Base-by-base conservation (phyloP, 2,113 vertebrate genomes). In the Muntiacus muntjak region DNA sequence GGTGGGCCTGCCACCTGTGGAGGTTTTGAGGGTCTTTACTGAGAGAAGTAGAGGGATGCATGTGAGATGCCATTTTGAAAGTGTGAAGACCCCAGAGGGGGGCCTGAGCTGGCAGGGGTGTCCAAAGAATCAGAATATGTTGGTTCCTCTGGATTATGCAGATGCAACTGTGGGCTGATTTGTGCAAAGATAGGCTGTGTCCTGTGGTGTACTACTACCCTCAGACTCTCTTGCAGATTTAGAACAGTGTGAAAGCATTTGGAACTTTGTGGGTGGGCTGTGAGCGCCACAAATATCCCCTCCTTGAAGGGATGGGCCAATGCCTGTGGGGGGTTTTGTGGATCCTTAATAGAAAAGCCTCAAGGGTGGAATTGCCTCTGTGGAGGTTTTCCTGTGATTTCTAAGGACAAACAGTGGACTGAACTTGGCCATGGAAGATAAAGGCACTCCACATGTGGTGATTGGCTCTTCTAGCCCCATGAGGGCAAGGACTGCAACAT, bases 41-140 rank as follows among this genome's bases (percentile, higher is more conserved):
- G 67, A 71, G n/a, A 12, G 67, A 71, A 71, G 19, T 71, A 71
- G n/a, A 71, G 36, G n/a, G n/a, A 71, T 1, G n/a, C n/a, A 36
- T 23, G 67, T 23, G n/a, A 71, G 19, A 71, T 71, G n/a, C 36
- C 67, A 71, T 71, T 71, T 23, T 71, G 67, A 71, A 71, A 40
- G 19, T 21, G n/a, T 12, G 67, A 71, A 40, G n/a, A 40, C 19
- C 67, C n/a, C 0, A 0, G 19, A 71, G 5, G 2, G 17, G 23
- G n/a, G 19, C 19, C 67, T 71, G 67, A 71, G 19, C n/a, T 12
- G 67, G n/a, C 67, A 71, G 19, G 19, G 67, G 67, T 40, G n/a
- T 23, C 67, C 67, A 71, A 71, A 71, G n/a, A 71, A 71, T 71
- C n/a, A 11, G 9, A 40, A 71, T 71, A 71, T 19, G 19, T 40